phyloP scores from a whole-genome alignment of 2,113 vertebrate species.

The Carassius auratus region DNA sequence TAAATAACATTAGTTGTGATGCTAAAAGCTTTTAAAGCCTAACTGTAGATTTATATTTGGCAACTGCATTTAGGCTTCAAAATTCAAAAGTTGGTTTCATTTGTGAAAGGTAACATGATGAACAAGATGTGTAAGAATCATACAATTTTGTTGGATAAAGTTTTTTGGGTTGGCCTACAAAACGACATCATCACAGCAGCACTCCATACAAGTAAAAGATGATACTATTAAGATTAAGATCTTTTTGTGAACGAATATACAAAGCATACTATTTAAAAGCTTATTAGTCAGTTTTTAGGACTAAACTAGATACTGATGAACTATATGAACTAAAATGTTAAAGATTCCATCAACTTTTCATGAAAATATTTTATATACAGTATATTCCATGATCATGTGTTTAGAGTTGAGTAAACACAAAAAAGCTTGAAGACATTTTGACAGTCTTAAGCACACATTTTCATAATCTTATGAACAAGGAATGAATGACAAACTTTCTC shows the following conservation, averaged over 20 bases:
- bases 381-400: background rate
- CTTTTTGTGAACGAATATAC: background rate
- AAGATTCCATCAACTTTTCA: too few relatives aligned
- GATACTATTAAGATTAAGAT: background rate
- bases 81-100: background rate
- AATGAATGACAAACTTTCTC: slow-evolving; percentile 39
- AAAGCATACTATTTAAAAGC: background rate
- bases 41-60: background rate
- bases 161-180: background rate
- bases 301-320: background rate
- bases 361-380: too few relatives aligned
- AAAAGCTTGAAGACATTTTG: background rate
- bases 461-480: slow-evolving; percentile 54
- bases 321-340: background rate
- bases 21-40: background rate
- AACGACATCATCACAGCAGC: background rate
- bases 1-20: background rate
- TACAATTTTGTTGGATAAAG: background rate
- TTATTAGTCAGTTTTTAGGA: background rate
- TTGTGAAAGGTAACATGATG: background rate
- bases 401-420: background rate
- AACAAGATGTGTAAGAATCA: background rate
- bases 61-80: background rate
- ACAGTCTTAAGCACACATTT: background rate
- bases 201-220: background rate